These are phyloP conservation scores for Oligia latruncula DNA, from an alignment of 2,888 invertebrate genomes.

Conservation along the genomic window DNA sequence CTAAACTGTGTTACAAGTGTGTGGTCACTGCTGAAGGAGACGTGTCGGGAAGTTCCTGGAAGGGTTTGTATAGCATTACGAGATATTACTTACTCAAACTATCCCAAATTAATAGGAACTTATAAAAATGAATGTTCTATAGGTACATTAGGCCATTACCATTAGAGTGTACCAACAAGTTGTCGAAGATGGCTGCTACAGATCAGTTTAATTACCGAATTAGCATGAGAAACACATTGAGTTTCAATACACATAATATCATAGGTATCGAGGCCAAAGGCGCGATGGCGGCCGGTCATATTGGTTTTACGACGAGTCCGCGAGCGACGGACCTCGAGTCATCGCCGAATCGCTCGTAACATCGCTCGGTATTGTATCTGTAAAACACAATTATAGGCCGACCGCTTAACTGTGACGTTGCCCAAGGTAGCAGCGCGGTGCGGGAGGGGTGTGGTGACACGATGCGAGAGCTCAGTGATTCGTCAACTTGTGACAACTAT, in stretches of 20 bases:
- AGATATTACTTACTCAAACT: not conserved
- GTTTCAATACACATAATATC: constrained; percentile 1
- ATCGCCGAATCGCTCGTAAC: not conserved
- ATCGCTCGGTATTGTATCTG: not conserved
- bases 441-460: too few relatives aligned
- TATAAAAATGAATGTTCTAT: not conserved
- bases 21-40: not conserved
- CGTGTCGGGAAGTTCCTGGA: not conserved
- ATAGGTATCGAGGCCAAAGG: constrained; percentile 15
- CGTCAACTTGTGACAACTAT: too few relatives aligned
- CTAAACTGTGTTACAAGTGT: constrained; percentile 10
- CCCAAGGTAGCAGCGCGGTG: too few relatives aligned
- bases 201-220: constrained; percentile 16
- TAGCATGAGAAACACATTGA: constrained; percentile 36
- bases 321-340: not conserved
- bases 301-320: constrained; percentile 27
- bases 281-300: constrained; percentile 29
- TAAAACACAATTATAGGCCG: constrained; percentile 4
- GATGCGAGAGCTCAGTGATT: too few relatives aligned
- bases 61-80: constrained; percentile 16
- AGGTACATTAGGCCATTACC: not conserved
- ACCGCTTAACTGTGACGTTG: too few relatives aligned
- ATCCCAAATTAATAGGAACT: not conserved
- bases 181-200: not conserved
- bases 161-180: not conserved